A percentile compares a stretch with the other conserved stretches of the same genome.
phyloP scores from a whole-genome alignment of 2,888 invertebrate species.

The Dichetophora obliterata region DNA sequence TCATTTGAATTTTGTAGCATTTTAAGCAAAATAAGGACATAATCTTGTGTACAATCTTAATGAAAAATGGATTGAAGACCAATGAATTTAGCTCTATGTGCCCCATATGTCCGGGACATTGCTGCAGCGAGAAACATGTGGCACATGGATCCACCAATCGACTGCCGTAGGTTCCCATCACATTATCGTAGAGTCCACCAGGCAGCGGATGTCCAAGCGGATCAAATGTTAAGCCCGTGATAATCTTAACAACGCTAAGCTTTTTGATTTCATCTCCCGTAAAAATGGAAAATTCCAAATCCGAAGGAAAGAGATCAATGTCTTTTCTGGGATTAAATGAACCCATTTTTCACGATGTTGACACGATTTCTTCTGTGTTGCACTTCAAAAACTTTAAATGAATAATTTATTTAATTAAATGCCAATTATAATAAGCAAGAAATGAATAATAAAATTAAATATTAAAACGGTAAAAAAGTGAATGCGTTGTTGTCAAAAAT shows the following conservation, averaged over 20 bases:
- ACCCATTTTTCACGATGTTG: not conserved
- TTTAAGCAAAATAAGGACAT: conserved; percentile 79
- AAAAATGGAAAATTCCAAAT: conserved; percentile 79
- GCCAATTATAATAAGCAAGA: not conserved
- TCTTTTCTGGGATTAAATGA: conserved; percentile 43
- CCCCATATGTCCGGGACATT: conserved; percentile 94
- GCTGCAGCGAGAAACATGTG: conserved; percentile 79
- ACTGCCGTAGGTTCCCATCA: conserved; percentile 75
- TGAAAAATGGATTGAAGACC: conserved; percentile 91
- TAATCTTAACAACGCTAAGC: conserved; percentile 85
- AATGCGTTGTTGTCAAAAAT: not conserved
- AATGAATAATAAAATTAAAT: not conserved
- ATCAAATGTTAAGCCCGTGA: conserved; percentile 85
- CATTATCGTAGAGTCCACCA: conserved; percentile 92
- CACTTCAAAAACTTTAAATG: not conserved
- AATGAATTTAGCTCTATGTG: conserved; percentile 91
- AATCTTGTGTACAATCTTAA: conserved; percentile 78
- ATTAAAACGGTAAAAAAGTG: not conserved
- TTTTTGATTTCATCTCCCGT: conserved; percentile 82
- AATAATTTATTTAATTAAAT: not conserved
- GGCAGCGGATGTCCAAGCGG: conserved; percentile 83
- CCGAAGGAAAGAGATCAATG: conserved; percentile 63
- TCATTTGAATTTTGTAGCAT: conserved; percentile 79
- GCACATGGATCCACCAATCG: conserved; percentile 76
- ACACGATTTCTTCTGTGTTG: not conserved